A percentile compares a stretch with the other conserved stretches of the same genome.
Conservation (phyloP, 2,888 invertebrate species). For the Drosophila imparisetae region DNA sequence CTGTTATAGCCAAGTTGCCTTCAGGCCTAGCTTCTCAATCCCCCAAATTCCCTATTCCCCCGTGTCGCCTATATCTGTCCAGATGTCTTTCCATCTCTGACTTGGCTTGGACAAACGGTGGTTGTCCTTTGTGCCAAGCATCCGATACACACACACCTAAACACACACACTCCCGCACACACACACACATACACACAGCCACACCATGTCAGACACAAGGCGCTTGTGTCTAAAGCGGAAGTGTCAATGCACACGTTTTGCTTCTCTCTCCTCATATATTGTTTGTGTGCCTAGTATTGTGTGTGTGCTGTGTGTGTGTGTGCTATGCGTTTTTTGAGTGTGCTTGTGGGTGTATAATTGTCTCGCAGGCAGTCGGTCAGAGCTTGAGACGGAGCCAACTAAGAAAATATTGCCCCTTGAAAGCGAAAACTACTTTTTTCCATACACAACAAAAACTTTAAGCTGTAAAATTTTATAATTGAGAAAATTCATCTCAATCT, state of each 20-base stretch:
- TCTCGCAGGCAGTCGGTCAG: constrained; percentile 46
- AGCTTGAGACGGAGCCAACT: constrained; percentile 32
- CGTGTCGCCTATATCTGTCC: constrained; percentile 10
- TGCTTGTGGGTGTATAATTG: constrained; percentile 28
- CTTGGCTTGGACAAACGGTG: constrained; percentile 57
- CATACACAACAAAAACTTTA: not conserved
- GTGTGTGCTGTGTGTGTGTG: not conserved
- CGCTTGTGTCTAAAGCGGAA: constrained; percentile 75
- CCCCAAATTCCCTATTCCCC: constrained; percentile 1
- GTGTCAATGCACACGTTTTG: constrained; percentile 69
- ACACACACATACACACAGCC: constrained; percentile 16
- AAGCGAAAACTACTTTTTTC: constrained; percentile 51
- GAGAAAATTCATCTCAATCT: constrained; percentile 7
- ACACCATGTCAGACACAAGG: constrained; percentile 30
- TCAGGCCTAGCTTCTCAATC: constrained; percentile 8
- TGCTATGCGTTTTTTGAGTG: not conserved
- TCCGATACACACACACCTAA: constrained; percentile 37
- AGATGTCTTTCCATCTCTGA: constrained; percentile 23
- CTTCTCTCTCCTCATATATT: constrained; percentile 9
- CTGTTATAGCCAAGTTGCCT: constrained; percentile 48
- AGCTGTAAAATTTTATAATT: constrained; percentile 10
- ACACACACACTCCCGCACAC: constrained; percentile 10
- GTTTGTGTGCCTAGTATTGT: constrained; percentile 6
- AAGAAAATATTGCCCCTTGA: constrained; percentile 44
- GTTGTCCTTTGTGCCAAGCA: constrained; percentile 58